Conservation (phyloP, 2,797 vertebrate species). For the Liparis tanakae region DNA sequence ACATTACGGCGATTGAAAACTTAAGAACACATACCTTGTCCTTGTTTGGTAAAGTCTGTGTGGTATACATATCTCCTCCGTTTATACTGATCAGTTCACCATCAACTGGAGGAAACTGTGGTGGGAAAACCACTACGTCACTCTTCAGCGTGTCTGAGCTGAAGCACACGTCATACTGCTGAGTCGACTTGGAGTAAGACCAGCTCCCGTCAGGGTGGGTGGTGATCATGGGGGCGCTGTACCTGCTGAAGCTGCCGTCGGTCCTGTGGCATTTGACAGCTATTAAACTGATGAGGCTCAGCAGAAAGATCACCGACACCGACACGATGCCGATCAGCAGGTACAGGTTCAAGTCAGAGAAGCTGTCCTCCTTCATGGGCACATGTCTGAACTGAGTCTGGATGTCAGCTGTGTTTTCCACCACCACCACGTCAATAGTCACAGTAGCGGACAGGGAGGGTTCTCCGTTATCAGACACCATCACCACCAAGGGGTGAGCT, state of each 20-base stretch:
- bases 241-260: slow-evolving; percentile 32
- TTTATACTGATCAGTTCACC: slow-evolving; percentile 7
- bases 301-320: slow-evolving; percentile 38
- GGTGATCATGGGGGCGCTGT: slow-evolving; percentile 52
- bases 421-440: slow-evolving; percentile 63
- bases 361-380: slow-evolving; percentile 32
- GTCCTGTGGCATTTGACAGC: slow-evolving; percentile 34
- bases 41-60: slow-evolving; percentile 5
- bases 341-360: slow-evolving; percentile 56
- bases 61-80: background rate
- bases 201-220: slow-evolving; percentile 35
- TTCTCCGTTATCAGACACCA: slow-evolving; percentile 74
- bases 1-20: background rate
- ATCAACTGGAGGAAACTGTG: background rate
- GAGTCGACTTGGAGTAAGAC: slow-evolving; percentile 66
- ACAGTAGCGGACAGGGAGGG: slow-evolving; percentile 63
- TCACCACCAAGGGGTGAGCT: slow-evolving; percentile 64
- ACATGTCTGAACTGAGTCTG: slow-evolving; percentile 39
- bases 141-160: slow-evolving; percentile 35
- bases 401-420: slow-evolving; percentile 41
- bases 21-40: slow-evolving; percentile 42
- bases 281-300: slow-evolving; percentile 38
- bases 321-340: slow-evolving; percentile 50
- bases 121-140: slow-evolving; percentile 12
- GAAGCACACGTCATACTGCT: slow-evolving; percentile 73